Percentiles rank a stretch among this genome's conserved stretches.
Conservation (phyloP, 2,888 invertebrate genomes). For the Caenorhabditis panamensis region DNA sequence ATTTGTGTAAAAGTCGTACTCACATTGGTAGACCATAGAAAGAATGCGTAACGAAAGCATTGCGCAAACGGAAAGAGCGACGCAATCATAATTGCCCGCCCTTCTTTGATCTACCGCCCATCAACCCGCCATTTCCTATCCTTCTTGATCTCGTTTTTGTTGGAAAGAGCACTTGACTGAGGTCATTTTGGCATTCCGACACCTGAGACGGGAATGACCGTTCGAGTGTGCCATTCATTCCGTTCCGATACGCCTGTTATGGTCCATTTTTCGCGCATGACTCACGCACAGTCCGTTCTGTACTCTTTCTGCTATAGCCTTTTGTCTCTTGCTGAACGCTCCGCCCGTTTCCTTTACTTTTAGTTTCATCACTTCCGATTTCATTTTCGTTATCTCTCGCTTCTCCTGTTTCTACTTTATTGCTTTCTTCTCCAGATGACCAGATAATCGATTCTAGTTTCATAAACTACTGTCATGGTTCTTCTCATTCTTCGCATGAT, state of each 20-base stretch:
- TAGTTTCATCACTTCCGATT: not conserved
- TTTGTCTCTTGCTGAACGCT: slow-evolving; percentile 1
- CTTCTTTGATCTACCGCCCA: slow-evolving; percentile 35
- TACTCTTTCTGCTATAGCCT: not conserved
- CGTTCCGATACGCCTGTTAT: slow-evolving; percentile 6
- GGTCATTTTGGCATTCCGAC: slow-evolving; percentile 45
- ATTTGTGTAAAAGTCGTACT: not conserved
- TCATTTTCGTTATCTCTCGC: not conserved
- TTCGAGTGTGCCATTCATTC: slow-evolving; percentile 39
- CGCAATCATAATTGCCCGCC: slow-evolving; percentile 47
- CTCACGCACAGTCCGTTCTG: not conserved
- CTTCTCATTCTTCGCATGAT: slow-evolving; percentile 17
- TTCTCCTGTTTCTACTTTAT: not conserved
- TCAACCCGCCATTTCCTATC: slow-evolving; percentile 8
- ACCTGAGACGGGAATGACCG: slow-evolving; percentile 53
- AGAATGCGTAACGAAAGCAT: slow-evolving; percentile 7
- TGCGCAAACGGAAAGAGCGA: slow-evolving; percentile 20
- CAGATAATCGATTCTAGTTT: too few species aligned
- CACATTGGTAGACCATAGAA: not conserved
- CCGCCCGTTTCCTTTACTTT: not conserved
- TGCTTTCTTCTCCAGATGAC: not conserved
- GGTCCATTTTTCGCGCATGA: slow-evolving; percentile 41
- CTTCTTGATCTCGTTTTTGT: slow-evolving; percentile 47
- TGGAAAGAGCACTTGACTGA: slow-evolving; percentile 40
- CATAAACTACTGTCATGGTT: too few species aligned